Evolutionary conservation across 2,797 vertebrate species (phyloP).

Genomic region (Prunella strophiata): DNA sequence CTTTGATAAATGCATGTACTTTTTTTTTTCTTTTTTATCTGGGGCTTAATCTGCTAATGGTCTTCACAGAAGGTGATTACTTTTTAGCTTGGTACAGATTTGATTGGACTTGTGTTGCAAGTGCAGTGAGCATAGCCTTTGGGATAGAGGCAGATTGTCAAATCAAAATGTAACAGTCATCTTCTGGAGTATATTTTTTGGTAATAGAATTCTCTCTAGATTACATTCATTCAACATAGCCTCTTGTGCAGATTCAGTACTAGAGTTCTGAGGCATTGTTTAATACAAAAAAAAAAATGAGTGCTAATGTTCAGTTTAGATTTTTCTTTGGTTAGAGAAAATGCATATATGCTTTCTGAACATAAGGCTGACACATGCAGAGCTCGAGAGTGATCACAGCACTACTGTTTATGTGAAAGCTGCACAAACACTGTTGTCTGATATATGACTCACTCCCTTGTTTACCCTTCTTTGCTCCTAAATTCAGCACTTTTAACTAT

Average conservation of each 20-base stretch:
- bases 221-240: not conserved
- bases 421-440: not conserved
- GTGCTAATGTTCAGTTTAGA: not conserved
- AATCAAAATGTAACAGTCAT: not conserved
- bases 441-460: not conserved
- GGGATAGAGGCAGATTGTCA: not conserved
- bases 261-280: not conserved
- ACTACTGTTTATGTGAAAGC: not conserved
- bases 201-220: not conserved
- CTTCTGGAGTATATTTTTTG: not conserved
- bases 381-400: not conserved
- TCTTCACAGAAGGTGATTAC: constrained; percentile 70
- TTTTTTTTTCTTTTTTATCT: constrained; percentile 60
- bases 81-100: constrained; percentile 60
- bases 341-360: not conserved
- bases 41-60: constrained; percentile 71
- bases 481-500: not conserved
- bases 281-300: not conserved
- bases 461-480: not conserved
- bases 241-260: not conserved
- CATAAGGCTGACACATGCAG: not conserved
- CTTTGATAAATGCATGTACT: constrained; percentile 64
- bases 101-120: constrained; percentile 38
- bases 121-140: not conserved
- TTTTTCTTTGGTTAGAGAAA: not conserved